A percentile compares a stretch with the other conserved stretches of the same genome.
These are phyloP conservation scores for Metopia argyrocephala DNA, from an alignment of 2,888 invertebrate genomes.

Conservation along the genomic window DNA sequence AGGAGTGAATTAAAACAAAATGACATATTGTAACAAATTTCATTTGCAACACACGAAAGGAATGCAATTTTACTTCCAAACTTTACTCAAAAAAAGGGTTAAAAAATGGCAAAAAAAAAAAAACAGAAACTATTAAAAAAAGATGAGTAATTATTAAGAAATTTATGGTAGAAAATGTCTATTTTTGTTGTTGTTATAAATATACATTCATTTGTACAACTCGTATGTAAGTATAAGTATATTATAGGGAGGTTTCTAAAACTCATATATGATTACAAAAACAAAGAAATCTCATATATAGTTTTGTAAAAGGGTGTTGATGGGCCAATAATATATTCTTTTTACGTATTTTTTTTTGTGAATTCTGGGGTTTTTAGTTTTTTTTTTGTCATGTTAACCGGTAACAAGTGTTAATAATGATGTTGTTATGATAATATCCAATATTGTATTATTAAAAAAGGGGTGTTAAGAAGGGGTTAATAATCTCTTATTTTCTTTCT, in stretches of 20 bases:
- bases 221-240: no score
- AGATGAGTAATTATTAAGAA: conserved; percentile 47
- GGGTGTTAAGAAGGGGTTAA: conserved; percentile 64
- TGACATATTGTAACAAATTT: conserved; percentile 34
- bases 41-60: conserved; percentile 7
- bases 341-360: no score
- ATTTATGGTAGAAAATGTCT: conserved; percentile 34
- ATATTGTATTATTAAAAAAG: conserved; percentile 44
- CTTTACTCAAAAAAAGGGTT: conserved; percentile 3
- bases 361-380: background rate
- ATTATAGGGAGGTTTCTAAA: conserved; percentile 22
- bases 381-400: conserved; percentile 33
- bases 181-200: no score
- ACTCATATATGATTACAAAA: conserved; percentile 7
- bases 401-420: conserved; percentile 65
- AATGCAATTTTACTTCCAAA: conserved; percentile 3
- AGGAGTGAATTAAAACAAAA: conserved; percentile 16
- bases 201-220: no score
- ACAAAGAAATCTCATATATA: background rate
- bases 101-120: background rate
- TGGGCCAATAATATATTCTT: conserved; percentile 12
- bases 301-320: conserved; percentile 43
- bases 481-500: conserved; percentile 18
- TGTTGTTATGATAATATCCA: conserved; percentile 56
- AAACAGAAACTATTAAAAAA: conserved; percentile 22